Percentiles rank a stretch among this genome's conserved stretches.
These are phyloP conservation scores for Varecia variegata DNA, from an alignment of 2,797 vertebrate species.

Conservation along the genomic window DNA sequence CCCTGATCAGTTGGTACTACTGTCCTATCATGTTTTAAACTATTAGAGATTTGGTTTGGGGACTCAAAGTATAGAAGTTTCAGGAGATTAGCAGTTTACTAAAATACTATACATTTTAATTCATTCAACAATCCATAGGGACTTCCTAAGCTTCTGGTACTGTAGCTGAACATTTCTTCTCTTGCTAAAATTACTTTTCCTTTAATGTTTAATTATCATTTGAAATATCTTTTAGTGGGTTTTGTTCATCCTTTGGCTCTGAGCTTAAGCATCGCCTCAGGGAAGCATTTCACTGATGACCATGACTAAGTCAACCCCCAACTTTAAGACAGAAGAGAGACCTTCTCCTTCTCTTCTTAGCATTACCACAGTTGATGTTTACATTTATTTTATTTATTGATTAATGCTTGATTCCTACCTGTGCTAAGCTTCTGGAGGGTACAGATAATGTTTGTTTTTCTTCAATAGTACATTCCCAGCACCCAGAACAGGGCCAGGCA, in stretches of 20 bases:
- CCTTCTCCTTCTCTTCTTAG: not conserved
- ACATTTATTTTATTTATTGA: not conserved
- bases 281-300: not conserved
- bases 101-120: not conserved
- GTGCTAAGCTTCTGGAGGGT: not conserved
- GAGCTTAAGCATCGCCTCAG: not conserved
- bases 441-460: not conserved
- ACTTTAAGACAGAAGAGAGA: not conserved
- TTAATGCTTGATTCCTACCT: not conserved
- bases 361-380: not conserved
- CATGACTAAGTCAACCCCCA: not conserved
- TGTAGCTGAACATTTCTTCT: not conserved
- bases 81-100: not conserved
- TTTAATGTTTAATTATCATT: not conserved
- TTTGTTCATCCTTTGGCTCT: not conserved
- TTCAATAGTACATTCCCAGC: not conserved
- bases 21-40: not conserved
- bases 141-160: not conserved
- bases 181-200: not conserved
- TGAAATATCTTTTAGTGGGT: not conserved
- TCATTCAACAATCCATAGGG: no score
- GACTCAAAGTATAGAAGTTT: not conserved
- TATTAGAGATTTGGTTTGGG: not conserved
- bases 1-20: not conserved
- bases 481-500: not conserved